Conservation (phyloP, 1,140 invertebrate genomes). For the Heliconius nattereri region DNA sequence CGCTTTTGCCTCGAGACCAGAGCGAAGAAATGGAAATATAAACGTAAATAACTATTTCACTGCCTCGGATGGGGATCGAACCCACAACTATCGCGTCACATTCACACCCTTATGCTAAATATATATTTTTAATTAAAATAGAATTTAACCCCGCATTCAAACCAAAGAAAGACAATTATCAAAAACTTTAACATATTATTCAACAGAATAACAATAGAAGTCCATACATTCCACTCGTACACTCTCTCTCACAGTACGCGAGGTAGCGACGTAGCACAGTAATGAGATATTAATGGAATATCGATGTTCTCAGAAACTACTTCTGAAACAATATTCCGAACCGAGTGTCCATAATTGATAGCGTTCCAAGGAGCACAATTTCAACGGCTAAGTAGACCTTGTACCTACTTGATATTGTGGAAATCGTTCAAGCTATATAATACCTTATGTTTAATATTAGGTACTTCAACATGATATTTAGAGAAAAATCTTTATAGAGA, state of each 20-base stretch:
- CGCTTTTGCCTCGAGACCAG: no score
- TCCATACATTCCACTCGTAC: neutral
- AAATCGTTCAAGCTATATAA: neutral
- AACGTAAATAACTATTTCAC: no score
- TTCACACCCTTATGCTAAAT: no score
- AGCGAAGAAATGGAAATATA: no score
- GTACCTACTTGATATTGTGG: neutral
- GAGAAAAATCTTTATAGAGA: neutral
- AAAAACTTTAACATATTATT: no score
- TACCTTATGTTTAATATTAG: neutral
- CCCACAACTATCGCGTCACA: no score
- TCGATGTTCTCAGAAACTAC: slow-evolving; percentile 31
- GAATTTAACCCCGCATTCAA: no score
- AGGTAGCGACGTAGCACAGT: neutral
- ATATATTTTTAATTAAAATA: no score
- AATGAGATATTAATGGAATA: slow-evolving; percentile 37
- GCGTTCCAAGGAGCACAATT: slow-evolving; percentile 22
- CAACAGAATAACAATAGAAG: no score
- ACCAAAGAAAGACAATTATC: no score
- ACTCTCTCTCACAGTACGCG: neutral
- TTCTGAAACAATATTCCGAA: slow-evolving; percentile 29
- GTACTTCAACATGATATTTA: neutral
- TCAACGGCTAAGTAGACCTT: slow-evolving; percentile 6
- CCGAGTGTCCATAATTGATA: slow-evolving; percentile 27
- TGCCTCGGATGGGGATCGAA: no score